Conservation (phyloP, 1,140 invertebrate genomes). For the Drosophila pallidifrons region DNA sequence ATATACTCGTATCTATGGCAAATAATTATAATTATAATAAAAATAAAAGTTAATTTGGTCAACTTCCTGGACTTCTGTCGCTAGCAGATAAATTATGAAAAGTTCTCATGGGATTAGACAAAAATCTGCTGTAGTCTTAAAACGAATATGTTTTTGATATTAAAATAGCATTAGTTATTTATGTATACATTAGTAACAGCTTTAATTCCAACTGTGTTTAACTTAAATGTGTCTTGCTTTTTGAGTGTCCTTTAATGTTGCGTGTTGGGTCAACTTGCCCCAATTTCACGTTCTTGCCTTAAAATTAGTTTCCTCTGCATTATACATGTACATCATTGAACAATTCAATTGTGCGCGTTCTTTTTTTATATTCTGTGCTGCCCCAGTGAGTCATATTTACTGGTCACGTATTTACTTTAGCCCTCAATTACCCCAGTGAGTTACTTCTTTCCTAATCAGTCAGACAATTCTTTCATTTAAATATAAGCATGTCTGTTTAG, state of each 20-base stretch:
- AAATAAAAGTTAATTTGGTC: conserved; percentile 41
- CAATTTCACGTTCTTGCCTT: conserved; percentile 13
- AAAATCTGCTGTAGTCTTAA: neutral
- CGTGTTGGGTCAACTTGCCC: conserved; percentile 27
- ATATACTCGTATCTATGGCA: conserved; percentile 23
- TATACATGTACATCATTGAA: conserved; percentile 39
- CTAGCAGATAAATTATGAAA: conserved; percentile 4
- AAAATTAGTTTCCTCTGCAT: conserved; percentile 24
- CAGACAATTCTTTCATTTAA: conserved; percentile 15
- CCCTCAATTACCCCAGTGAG: conserved; percentile 31
- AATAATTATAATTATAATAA: conserved; percentile 47
- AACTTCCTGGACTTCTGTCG: conserved; percentile 9
- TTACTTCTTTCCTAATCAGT: conserved; percentile 18
- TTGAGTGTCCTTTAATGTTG: conserved; percentile 18
- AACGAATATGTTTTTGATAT: neutral
- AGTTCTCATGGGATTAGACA: neutral
- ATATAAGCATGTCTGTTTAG: neutral
- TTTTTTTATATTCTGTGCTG: neutral
- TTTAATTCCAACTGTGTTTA: neutral
- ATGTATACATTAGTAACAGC: neutral
- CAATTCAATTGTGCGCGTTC: conserved; percentile 36
- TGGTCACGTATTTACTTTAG: conserved; percentile 35
- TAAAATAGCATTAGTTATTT: neutral
- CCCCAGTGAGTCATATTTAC: conserved; percentile 26
- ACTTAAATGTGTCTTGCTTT: neutral